Conservation (phyloP, 2,888 invertebrate genomes). For the Chrysolina americana region DNA sequence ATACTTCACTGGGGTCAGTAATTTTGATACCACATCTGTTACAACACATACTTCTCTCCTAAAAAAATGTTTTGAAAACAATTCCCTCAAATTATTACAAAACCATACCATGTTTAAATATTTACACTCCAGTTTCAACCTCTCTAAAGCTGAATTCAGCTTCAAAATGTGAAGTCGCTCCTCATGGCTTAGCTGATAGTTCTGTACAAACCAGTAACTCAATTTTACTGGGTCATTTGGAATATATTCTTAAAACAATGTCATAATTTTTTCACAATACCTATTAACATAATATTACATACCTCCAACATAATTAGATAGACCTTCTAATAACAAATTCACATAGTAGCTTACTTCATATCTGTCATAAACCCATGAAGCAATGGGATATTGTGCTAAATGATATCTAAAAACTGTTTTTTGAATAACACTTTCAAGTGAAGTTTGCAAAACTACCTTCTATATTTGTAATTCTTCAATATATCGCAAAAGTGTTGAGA, state of each 20-base stretch:
- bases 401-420: constrained; percentile 61
- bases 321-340: constrained; percentile 59
- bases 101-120: constrained; percentile 69
- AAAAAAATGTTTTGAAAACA: constrained; percentile 36
- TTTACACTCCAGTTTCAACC: constrained; percentile 75
- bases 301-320: constrained; percentile 62
- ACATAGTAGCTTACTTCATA: constrained; percentile 65
- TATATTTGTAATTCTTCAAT: constrained; percentile 61
- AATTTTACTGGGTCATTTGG: constrained; percentile 79
- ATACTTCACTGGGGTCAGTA: constrained; percentile 78
- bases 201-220: constrained; percentile 87
- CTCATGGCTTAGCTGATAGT: constrained; percentile 79
- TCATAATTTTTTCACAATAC: not conserved
- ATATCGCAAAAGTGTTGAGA: constrained; percentile 58
- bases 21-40: constrained; percentile 73
- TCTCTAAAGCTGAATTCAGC: constrained; percentile 78
- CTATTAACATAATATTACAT: constrained; percentile 28
- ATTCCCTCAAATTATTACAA: not conserved
- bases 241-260: constrained; percentile 68
- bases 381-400: constrained; percentile 63
- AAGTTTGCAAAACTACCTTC: constrained; percentile 57
- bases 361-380: constrained; percentile 65
- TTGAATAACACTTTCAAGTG: not conserved
- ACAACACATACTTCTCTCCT: constrained; percentile 75
- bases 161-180: constrained; percentile 77